A percentile compares a stretch with the other conserved stretches of the same genome.
Conservation (phyloP, 2,113 vertebrate genomes). For the Gnathonemus longibarbis region DNA sequence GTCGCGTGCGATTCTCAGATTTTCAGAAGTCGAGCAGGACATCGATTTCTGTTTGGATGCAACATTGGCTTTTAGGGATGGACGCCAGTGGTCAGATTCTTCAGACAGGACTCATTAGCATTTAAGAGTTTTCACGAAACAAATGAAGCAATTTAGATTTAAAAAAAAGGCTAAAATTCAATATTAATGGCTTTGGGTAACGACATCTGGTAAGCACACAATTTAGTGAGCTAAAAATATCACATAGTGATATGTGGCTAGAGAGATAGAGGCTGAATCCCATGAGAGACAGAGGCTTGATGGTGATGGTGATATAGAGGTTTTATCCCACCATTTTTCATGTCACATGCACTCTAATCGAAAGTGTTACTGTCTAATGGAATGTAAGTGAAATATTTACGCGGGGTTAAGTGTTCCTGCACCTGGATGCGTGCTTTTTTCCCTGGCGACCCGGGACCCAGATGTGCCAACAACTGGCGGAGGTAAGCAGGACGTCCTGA, state of each 20-base stretch:
- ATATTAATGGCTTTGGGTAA: conserved; percentile 5
- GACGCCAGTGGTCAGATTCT: neutral
- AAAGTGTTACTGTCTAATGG: conserved; percentile 16
- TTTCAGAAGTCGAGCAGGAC: neutral
- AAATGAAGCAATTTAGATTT: neutral
- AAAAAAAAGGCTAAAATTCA: conserved; percentile 5
- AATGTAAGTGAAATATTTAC: conserved; percentile 31
- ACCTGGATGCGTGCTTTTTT: neutral
- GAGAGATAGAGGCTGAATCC: neutral
- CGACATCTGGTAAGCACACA: neutral
- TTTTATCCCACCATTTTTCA: neutral
- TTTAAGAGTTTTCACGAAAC: neutral
- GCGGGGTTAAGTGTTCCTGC: conserved; percentile 33
- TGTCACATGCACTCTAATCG: conserved; percentile 12
- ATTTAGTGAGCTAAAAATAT: conserved; percentile 11
- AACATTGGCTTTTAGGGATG: neutral
- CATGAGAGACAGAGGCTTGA: neutral
- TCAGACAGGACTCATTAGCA: neutral
- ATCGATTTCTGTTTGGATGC: neutral
- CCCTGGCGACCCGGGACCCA: neutral
- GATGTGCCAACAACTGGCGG: conserved; percentile 3
- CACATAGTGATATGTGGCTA: too few species aligned
- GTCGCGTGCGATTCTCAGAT: neutral
- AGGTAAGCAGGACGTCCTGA: neutral
- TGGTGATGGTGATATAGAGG: neutral